Conservation (phyloP, 2,113 vertebrate species). For the Psittacula cyanocephala region DNA sequence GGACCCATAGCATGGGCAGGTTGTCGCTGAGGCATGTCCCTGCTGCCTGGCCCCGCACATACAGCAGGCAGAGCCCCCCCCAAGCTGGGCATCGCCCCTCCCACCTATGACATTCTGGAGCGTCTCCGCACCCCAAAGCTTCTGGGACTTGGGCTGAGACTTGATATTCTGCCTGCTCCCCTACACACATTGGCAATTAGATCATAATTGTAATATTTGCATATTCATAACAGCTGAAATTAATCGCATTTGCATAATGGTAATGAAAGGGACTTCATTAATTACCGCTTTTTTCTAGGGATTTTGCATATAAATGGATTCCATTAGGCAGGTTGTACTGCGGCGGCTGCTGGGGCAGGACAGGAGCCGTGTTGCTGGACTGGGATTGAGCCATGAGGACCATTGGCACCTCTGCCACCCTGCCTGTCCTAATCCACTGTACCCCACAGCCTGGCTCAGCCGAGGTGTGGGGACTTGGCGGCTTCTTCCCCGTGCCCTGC, state of each 20-base stretch:
- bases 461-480: accelerated
- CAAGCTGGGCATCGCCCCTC: neutral
- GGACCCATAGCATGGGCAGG: neutral
- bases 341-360: neutral
- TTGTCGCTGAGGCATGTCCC: accelerated
- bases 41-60: no score
- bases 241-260: slow-evolving; percentile 78
- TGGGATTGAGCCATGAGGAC: neutral
- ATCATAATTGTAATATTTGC: slow-evolving; percentile 76
- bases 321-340: slow-evolving; percentile 26
- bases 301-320: slow-evolving; percentile 66
- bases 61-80: neutral
- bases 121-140: neutral
- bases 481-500: neutral
- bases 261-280: slow-evolving; percentile 78
- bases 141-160: neutral
- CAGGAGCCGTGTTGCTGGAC: accelerated
- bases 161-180: slow-evolving; percentile 61
- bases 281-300: slow-evolving; percentile 64
- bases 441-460: neutral
- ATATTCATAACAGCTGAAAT: slow-evolving; percentile 77
- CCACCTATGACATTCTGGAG: neutral
- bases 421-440: neutral
- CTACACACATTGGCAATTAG: slow-evolving; percentile 64
- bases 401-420: accelerated